phyloP scores from a whole-genome alignment of 2,888 invertebrate species.

The Amblyteles armatorius region DNA sequence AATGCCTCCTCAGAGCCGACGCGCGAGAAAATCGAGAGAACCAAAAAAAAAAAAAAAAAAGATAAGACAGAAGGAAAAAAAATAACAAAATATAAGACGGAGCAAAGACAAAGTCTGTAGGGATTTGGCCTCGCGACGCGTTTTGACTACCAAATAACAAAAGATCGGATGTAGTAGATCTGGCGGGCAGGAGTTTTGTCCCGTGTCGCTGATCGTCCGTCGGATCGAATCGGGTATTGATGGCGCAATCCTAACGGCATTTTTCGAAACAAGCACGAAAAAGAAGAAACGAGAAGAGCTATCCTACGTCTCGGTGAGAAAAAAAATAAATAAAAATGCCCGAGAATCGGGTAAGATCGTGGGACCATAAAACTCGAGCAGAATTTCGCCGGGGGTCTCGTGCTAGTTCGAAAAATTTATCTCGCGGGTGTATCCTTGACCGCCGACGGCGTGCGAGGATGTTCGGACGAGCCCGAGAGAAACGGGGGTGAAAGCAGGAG shows the following conservation, averaged over 20 bases:
- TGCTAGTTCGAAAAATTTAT: slow-evolving; percentile 2
- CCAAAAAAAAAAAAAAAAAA: background rate
- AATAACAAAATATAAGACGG: background rate
- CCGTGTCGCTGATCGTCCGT: background rate
- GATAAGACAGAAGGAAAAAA: background rate
- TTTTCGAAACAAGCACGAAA: background rate
- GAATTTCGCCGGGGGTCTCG: background rate
- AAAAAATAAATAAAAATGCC: background rate
- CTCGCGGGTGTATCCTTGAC: slow-evolving; percentile 16
- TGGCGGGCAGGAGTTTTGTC: background rate
- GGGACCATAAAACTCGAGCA: background rate
- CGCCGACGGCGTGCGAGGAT: background rate
- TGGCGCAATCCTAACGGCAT: background rate
- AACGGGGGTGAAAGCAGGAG: slow-evolving; percentile 10
- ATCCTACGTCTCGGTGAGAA: background rate
- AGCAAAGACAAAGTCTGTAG: background rate
- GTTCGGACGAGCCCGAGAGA: background rate
- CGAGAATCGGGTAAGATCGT: slow-evolving; percentile 5
- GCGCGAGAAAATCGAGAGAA: background rate
- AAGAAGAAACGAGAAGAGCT: background rate
- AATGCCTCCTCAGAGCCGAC: slow-evolving; percentile 6
- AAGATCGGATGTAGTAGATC: background rate
- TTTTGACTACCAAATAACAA: slow-evolving; percentile 41
- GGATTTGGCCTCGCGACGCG: background rate
- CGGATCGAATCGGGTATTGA: background rate